phyloP scores from a whole-genome alignment of 37 sponge, comb jelly and placozoan species.

The Haliclona indistincta region DNA sequence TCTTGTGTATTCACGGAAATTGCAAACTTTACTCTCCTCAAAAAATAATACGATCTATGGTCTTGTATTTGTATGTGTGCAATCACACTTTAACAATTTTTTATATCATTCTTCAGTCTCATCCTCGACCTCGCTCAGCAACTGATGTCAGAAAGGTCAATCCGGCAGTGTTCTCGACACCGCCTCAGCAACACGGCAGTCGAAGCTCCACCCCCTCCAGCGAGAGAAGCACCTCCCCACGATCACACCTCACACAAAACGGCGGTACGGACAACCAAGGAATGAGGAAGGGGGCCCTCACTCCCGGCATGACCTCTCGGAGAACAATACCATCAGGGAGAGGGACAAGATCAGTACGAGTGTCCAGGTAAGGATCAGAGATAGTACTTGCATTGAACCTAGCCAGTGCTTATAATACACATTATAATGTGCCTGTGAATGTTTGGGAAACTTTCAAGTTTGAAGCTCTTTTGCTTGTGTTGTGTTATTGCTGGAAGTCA shows the following conservation, averaged over 20 bases:
- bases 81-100: too few relatives aligned
- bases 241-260: too few relatives aligned
- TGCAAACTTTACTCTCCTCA: too few relatives aligned
- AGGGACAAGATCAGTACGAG: too few relatives aligned
- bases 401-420: background rate
- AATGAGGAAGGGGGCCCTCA: background rate
- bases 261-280: background rate
- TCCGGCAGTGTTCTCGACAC: background rate
- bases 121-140: constrained; percentile 2
- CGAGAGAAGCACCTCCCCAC: constrained; percentile 37
- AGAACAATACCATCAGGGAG: too few relatives aligned
- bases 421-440: background rate
- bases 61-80: too few relatives aligned
- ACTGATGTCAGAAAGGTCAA: constrained; percentile 1
- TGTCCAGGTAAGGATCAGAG: too few relatives aligned
- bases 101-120: background rate
- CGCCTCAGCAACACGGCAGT: background rate
- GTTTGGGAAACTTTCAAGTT: constrained; percentile 2
- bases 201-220: constrained; percentile 43
- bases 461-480: background rate
- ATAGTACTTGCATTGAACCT: too few relatives aligned
- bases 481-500: background rate
- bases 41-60: too few relatives aligned
- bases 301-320: background rate
- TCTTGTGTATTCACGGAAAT: too few relatives aligned